These are phyloP conservation scores for Bovichtus variegatus DNA, from an alignment of 2,797 vertebrate species.

Conservation along the genomic window DNA sequence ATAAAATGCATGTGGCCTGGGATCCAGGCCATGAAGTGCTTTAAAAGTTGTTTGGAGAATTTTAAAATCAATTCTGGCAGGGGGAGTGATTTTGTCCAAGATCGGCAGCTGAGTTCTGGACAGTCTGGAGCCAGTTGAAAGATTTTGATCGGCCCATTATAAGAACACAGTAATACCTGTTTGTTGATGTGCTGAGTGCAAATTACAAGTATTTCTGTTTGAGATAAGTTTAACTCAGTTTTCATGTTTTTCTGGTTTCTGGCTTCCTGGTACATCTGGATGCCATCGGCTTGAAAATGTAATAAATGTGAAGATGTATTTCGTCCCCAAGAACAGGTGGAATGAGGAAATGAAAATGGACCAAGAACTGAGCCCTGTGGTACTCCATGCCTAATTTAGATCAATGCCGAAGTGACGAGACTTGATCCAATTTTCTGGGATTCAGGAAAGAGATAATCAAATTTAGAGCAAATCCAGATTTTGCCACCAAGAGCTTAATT, in stretches of 20 bases:
- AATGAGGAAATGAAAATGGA: not conserved
- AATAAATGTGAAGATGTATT: not conserved
- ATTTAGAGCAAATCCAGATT: slow-evolving; percentile 1
- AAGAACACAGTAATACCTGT: not conserved
- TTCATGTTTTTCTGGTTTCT: not conserved
- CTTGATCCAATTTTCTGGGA: not conserved
- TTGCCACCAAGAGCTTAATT: not conserved
- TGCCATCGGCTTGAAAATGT: not conserved
- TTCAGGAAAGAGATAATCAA: not conserved
- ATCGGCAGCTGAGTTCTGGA: slow-evolving; percentile 16
- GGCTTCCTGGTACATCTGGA: not conserved
- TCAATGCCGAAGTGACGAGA: not conserved
- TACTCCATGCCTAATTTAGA: not conserved
- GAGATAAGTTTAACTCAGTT: not conserved
- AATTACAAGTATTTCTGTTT: not conserved
- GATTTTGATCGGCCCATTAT: slow-evolving; percentile 3
- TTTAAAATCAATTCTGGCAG: slow-evolving; percentile 54
- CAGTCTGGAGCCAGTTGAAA: slow-evolving; percentile 19
- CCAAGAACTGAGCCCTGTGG: slow-evolving; percentile 15
- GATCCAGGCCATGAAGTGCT: slow-evolving; percentile 35
- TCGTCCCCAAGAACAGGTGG: too few species aligned
- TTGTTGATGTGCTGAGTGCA: not conserved
- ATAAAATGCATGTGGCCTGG: slow-evolving; percentile 34
- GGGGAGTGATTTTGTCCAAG: slow-evolving; percentile 14
- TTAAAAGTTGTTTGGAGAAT: slow-evolving; percentile 46